Evolutionary conservation across 2,888 invertebrate species (phyloP).

Genomic region (Diachrysia chrysitis): DNA sequence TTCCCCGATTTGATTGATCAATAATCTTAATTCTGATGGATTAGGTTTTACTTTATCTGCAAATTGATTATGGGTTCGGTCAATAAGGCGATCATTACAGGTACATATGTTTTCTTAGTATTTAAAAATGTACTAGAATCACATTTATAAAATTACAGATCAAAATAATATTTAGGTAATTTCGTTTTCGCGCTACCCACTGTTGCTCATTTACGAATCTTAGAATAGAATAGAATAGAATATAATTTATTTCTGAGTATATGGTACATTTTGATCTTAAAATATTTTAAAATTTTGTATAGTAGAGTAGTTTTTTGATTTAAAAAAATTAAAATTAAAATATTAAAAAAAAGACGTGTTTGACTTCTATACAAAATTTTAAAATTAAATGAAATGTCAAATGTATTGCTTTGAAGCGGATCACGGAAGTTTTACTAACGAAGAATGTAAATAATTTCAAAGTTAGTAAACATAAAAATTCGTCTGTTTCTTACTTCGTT

Average conservation of each 20-base stretch:
- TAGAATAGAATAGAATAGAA: too few species aligned
- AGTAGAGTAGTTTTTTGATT: too few species aligned
- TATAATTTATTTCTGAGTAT: too few species aligned
- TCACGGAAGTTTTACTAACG: slow-evolving; percentile 54
- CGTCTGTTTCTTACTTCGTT: slow-evolving; percentile 73
- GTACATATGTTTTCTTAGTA: background rate
- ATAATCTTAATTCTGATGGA: background rate
- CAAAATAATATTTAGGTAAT: background rate
- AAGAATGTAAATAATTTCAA: slow-evolving; percentile 72
- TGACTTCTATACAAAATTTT: too few species aligned
- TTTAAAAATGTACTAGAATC: too few species aligned
- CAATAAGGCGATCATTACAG: background rate
- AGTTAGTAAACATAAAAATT: slow-evolving; percentile 73
- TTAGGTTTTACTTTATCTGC: background rate
- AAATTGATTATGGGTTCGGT: background rate
- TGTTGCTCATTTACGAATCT: background rate
- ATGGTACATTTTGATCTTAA: too few species aligned
- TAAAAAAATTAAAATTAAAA: too few species aligned
- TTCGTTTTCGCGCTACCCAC: background rate
- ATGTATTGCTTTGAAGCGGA: too few species aligned
- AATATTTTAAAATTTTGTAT: too few species aligned
- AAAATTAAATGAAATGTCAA: too few species aligned
- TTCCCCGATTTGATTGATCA: background rate
- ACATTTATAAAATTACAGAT: background rate
- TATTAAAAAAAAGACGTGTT: too few species aligned